Conservation (phyloP, 2,797 vertebrate species). For the Eulemur coronatus region DNA sequence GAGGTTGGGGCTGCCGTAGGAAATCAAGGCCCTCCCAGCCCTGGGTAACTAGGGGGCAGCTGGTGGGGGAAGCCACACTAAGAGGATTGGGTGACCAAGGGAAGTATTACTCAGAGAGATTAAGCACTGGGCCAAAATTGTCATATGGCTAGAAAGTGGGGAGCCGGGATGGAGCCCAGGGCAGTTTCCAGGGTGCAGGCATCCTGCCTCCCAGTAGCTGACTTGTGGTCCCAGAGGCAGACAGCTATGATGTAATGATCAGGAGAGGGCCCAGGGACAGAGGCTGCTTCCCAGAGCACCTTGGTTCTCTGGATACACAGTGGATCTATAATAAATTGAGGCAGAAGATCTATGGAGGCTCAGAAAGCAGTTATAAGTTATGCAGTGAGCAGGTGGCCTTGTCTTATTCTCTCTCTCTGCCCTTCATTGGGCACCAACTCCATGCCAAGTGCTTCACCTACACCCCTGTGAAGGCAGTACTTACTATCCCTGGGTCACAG, state of each 20-base stretch:
- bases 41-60: not conserved
- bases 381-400: not conserved
- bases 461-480: not conserved
- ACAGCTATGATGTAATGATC: not conserved
- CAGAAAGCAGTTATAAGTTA: not conserved
- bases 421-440: not conserved
- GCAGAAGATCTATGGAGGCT: not conserved
- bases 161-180: not conserved
- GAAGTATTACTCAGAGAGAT: not conserved
- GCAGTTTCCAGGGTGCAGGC: not conserved
- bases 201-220: not conserved
- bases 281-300: not conserved
- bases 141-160: not conserved
- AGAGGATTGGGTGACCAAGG: not conserved
- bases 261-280: not conserved
- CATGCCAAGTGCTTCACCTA: not conserved
- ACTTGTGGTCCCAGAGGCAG: not conserved
- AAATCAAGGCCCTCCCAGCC: not conserved
- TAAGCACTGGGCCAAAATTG: not conserved
- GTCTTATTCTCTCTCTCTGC: not conserved
- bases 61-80: not conserved
- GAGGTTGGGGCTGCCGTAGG: not conserved
- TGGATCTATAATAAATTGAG: not conserved
- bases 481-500: not conserved
- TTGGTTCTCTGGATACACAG: rapidly evolving